phyloP scores from a whole-genome alignment of 1,140 invertebrate genomes.

The Drosophila guanche region DNA sequence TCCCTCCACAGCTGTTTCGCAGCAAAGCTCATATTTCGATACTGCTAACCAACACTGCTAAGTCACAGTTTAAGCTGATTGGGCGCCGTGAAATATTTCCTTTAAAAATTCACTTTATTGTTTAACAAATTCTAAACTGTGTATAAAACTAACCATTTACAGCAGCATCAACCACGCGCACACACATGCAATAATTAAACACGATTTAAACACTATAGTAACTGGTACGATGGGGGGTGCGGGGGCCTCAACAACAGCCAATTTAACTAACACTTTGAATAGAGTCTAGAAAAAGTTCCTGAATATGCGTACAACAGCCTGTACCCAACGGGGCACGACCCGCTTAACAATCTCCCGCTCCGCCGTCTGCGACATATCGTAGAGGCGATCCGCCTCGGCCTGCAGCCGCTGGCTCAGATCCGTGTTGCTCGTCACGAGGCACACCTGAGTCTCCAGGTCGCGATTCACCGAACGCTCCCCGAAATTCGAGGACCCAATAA shows the following conservation, averaged over 20 bases:
- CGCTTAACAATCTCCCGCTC: constrained; percentile 84
- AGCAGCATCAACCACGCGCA: constrained; percentile 15
- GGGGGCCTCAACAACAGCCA: constrained; percentile 48
- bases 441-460: constrained; percentile 97
- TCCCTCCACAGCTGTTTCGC: too few species aligned
- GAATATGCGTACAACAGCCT: constrained; percentile 86
- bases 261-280: constrained; percentile 55
- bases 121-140: constrained; percentile 40
- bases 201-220: constrained; percentile 46
- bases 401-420: constrained; percentile 88
- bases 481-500: constrained; percentile 98
- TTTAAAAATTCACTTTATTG: constrained; percentile 30
- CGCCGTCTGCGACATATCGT: constrained; percentile 86
- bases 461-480: constrained; percentile 94
- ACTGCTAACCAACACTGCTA: too few species aligned
- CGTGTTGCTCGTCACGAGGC: constrained; percentile 92
- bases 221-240: constrained; percentile 26
- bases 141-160: constrained; percentile 46
- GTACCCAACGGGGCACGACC: constrained; percentile 86
- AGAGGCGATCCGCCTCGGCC: constrained; percentile 87
- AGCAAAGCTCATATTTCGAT: too few species aligned
- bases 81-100: background rate
- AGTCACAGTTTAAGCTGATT: too few species aligned
- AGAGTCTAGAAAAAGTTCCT: constrained; percentile 86
- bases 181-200: constrained; percentile 40